Evolutionary conservation across 2,888 invertebrate genomes (phyloP).

Genomic region (Drosophila subsilvestris): DNA sequence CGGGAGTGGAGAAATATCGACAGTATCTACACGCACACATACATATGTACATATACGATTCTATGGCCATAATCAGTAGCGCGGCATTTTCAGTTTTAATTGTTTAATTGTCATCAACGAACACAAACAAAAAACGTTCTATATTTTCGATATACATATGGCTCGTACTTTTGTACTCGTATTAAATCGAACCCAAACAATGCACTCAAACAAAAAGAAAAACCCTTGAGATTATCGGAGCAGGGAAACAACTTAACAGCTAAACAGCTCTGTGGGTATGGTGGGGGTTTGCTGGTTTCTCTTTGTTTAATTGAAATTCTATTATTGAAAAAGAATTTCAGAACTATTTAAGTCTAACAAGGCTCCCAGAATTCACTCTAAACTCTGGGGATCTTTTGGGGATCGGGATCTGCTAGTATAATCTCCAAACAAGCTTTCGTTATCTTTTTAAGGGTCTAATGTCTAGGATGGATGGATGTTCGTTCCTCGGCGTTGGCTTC

Average conservation of each 20-base stretch:
- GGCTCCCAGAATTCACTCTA: no score
- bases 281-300: neutral
- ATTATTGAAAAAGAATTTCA: no score
- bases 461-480: no score
- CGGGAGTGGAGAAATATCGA: neutral
- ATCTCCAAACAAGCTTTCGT: no score
- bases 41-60: neutral
- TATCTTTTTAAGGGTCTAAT: no score
- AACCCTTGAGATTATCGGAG: neutral
- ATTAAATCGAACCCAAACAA: conserved; percentile 17
- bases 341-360: no score
- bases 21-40: neutral
- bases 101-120: conserved; percentile 2
- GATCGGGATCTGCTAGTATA: no score
- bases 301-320: neutral
- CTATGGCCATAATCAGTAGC: conserved; percentile 27
- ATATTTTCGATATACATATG: neutral
- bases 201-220: conserved; percentile 4
- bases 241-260: neutral
- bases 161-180: no score
- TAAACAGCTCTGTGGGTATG: neutral
- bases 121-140: conserved; percentile 4
- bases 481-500: no score
- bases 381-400: no score
- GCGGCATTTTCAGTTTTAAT: conserved; percentile 5